Evolutionary conservation across 2,113 vertebrate genomes (phyloP).

Genomic region (Cettia cetti): DNA sequence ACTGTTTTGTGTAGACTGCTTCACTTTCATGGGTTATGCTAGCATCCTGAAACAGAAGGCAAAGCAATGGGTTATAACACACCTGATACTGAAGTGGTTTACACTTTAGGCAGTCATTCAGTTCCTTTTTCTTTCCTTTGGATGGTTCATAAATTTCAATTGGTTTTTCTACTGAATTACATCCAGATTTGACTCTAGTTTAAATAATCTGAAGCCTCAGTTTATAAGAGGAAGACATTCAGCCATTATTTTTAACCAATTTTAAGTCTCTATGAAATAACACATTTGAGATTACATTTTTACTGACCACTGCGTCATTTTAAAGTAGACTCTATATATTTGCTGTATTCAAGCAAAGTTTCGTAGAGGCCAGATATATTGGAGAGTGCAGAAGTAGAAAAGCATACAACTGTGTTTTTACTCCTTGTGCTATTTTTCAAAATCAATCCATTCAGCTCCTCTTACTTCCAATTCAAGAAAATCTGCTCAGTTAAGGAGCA

Average conservation of each 20-base stretch:
- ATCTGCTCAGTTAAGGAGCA: neutral
- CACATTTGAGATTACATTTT: neutral
- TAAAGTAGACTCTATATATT: neutral
- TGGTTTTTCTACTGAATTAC: neutral
- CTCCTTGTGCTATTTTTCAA: neutral
- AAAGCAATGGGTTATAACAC: neutral
- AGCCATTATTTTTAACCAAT: neutral
- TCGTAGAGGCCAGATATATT: neutral
- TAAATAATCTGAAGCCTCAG: neutral
- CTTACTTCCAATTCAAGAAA: neutral
- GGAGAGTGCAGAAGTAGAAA: neutral
- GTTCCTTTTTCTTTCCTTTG: neutral
- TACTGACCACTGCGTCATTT: neutral
- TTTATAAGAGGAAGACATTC: neutral
- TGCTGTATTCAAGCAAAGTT: neutral
- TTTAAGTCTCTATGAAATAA: neutral
- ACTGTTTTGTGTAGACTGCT: neutral
- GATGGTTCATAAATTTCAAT: neutral
- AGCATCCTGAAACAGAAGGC: neutral
- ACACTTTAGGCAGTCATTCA: neutral
- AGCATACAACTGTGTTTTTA: neutral
- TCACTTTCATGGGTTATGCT: neutral
- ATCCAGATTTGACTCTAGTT: neutral
- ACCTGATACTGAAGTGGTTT: neutral
- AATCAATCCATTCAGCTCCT: neutral